Conservation (phyloP, 2,888 invertebrate species). For the Catocala nupta region DNA sequence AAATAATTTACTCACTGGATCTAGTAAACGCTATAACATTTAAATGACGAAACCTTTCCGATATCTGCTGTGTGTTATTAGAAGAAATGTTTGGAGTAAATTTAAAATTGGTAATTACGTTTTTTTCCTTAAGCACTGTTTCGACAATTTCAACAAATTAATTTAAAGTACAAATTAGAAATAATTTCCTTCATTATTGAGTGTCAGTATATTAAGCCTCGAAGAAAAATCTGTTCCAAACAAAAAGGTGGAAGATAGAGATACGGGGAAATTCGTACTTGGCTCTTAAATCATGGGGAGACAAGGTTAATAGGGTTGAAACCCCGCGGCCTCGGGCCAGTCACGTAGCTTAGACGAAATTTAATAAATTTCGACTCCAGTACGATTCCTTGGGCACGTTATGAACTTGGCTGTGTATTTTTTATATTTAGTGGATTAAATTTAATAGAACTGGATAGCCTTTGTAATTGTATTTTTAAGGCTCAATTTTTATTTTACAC, state of each 20-base stretch:
- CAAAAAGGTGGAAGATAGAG: constrained; percentile 71
- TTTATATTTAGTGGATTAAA: constrained; percentile 50
- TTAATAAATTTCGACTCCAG: constrained; percentile 80
- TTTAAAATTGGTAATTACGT: too few relatives aligned
- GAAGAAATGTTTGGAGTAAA: too few relatives aligned
- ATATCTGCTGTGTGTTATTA: too few relatives aligned
- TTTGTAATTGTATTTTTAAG: constrained; percentile 19
- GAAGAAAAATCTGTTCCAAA: constrained; percentile 74
- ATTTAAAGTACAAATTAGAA: constrained; percentile 47
- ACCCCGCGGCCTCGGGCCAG: constrained; percentile 74
- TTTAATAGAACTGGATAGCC: constrained; percentile 41
- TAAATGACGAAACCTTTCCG: too few relatives aligned
- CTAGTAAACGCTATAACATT: too few relatives aligned
- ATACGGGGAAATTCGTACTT: constrained; percentile 78
- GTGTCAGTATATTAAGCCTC: constrained; percentile 73
- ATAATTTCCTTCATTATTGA: constrained; percentile 73
- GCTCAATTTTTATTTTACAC: constrained; percentile 11
- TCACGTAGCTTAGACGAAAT: constrained; percentile 80
- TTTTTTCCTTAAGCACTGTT: too few relatives aligned
- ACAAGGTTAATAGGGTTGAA: constrained; percentile 85
- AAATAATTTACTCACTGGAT: too few relatives aligned
- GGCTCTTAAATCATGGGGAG: constrained; percentile 81
- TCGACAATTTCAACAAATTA: too few relatives aligned
- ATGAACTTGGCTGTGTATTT: constrained; percentile 55
- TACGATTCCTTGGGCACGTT: constrained; percentile 65